Percentiles rank a stretch among this genome's conserved stretches.
Conservation (phyloP, 2,888 invertebrate species). For the Toxonevra muliebris region DNA sequence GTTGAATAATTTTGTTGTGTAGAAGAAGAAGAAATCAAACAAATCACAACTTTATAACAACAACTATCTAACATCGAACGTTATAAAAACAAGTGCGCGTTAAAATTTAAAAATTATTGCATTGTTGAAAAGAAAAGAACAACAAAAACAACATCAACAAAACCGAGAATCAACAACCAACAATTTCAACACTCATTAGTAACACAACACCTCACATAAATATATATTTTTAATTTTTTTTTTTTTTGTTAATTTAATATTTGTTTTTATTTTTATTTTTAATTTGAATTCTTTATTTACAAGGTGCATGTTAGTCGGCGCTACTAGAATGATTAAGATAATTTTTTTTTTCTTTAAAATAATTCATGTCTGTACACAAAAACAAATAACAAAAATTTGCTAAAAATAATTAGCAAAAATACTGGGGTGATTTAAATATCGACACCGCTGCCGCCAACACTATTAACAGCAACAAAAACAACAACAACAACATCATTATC, state of each 20-base stretch:
- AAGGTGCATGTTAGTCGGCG: slow-evolving; percentile 6
- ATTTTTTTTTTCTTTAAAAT: too few species aligned
- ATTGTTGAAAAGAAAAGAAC: not conserved
- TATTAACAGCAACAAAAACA: too few species aligned
- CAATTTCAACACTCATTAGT: too few species aligned
- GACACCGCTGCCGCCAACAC: too few species aligned
- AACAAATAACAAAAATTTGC: too few species aligned
- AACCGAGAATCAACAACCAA: not conserved
- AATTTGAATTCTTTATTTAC: slow-evolving; percentile 17
- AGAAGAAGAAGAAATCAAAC: slow-evolving; percentile 21
- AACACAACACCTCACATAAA: too few species aligned
- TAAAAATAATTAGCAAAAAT: too few species aligned
- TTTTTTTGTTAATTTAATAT: slow-evolving; percentile 29
- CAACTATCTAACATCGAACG: not conserved
- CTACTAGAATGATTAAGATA: too few species aligned
- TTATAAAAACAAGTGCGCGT: not conserved
- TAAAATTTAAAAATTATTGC: not conserved
- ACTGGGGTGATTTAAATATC: too few species aligned
- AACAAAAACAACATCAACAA: slow-evolving; percentile 1
- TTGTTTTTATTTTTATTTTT: slow-evolving; percentile 19
- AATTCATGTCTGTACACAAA: too few species aligned
- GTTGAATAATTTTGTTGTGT: not conserved
- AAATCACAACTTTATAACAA: slow-evolving; percentile 7
- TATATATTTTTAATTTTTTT: not conserved
- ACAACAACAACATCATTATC: too few species aligned